These are phyloP conservation scores for Peromyscus melanophrys DNA, from an alignment of 2,797 vertebrate species.

Conservation along the genomic window DNA sequence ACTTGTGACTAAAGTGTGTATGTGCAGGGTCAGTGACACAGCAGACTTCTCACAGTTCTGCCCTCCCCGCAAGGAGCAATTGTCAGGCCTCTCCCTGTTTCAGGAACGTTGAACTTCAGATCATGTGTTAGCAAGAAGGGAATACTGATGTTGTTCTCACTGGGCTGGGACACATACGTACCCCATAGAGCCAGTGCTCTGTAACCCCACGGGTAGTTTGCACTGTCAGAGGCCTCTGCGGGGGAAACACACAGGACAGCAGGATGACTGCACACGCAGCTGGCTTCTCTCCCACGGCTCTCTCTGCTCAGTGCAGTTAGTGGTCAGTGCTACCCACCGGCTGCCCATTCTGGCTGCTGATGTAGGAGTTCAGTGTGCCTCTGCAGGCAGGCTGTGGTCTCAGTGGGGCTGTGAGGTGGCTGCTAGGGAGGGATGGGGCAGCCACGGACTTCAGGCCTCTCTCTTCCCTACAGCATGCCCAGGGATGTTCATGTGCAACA, in stretches of 20 bases:
- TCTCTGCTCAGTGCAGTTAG: accelerated
- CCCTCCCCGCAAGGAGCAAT: neutral
- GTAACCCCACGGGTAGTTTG: neutral
- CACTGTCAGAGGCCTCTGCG: accelerated
- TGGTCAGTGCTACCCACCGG: too few relatives aligned
- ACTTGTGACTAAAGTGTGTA: neutral
- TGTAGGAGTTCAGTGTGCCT: neutral
- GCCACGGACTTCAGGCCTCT: neutral
- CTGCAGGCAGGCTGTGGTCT: neutral
- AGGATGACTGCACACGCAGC: accelerated
- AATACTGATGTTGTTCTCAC: accelerated
- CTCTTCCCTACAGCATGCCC: constrained; percentile 92
- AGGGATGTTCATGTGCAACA: constrained; percentile 92
- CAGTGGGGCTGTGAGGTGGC: neutral
- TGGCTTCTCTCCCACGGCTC: neutral
- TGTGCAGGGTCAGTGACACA: neutral
- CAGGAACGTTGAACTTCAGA: neutral
- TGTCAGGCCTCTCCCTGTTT: neutral
- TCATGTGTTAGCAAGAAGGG: neutral
- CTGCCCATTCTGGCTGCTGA: neutral
- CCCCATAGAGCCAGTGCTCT: accelerated
- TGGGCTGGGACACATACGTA: accelerated
- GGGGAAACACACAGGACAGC: neutral
- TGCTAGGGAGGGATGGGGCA: too few relatives aligned
- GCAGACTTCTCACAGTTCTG: neutral